phyloP scores from a whole-genome alignment of 2,888 invertebrate genomes.

The Tinea semifulvella region DNA sequence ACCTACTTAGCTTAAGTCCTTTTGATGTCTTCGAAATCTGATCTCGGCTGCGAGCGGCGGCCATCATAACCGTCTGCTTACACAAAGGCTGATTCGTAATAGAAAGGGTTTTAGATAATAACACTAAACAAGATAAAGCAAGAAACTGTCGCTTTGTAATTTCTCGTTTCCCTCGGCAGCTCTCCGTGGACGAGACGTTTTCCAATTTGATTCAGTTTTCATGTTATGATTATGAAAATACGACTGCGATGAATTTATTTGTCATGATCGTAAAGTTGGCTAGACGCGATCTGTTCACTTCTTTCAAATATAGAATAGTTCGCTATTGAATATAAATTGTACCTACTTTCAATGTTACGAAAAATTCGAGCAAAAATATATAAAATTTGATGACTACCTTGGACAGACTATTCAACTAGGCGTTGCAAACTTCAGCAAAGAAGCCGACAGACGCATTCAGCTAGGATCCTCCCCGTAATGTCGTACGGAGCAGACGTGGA shows the following conservation, averaged over 20 bases:
- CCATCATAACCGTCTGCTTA: neutral
- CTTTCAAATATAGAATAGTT: neutral
- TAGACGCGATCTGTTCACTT: conserved; percentile 2
- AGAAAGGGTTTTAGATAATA: neutral
- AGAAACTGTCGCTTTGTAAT: neutral
- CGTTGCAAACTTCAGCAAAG: too few species aligned
- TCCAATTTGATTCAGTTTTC: neutral
- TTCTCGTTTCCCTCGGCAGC: neutral
- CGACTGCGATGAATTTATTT: conserved; percentile 3
- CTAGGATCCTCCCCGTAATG: too few species aligned
- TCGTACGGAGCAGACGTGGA: too few species aligned
- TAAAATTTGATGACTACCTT: too few species aligned
- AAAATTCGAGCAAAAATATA: too few species aligned
- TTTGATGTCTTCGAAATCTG: neutral
- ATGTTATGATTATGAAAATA: neutral
- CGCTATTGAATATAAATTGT: neutral
- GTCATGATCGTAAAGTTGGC: conserved; percentile 1
- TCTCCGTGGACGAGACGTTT: conserved; percentile 4
- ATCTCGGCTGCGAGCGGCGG: neutral
- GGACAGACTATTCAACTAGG: too few species aligned
- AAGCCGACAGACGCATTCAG: too few species aligned
- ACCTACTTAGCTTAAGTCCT: neutral
- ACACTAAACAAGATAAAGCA: neutral
- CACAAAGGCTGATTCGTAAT: neutral
- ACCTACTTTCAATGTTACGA: too few species aligned